These are phyloP conservation scores for Lucifuga dentata DNA, from an alignment of 2,113 vertebrate species.

Conservation along the genomic window DNA sequence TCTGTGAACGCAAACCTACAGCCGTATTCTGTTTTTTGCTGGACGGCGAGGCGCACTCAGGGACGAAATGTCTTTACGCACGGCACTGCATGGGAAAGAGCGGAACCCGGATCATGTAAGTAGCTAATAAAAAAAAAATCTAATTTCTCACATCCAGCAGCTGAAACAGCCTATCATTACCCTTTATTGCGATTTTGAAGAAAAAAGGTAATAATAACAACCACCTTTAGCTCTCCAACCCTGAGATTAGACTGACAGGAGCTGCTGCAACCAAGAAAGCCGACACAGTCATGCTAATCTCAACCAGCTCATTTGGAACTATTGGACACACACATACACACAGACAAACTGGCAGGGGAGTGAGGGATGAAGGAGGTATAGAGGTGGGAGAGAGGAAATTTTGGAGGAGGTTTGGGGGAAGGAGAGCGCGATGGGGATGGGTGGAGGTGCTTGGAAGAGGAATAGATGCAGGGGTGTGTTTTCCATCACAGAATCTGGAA, in stretches of 20 bases:
- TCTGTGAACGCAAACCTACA: slow-evolving; percentile 18
- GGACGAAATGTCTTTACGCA: slow-evolving; percentile 83
- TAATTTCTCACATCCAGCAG: slow-evolving; percentile 18
- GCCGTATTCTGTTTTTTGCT: slow-evolving; percentile 9
- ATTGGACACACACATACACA: slow-evolving; percentile 19
- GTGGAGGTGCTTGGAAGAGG: not conserved
- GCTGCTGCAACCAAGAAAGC: slow-evolving; percentile 48
- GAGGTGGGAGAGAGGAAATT: not conserved
- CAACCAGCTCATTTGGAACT: slow-evolving; percentile 31
- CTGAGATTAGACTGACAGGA: slow-evolving; percentile 48
- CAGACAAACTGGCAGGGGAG: too few relatives aligned
- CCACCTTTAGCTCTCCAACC: not conserved
- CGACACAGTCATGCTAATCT: slow-evolving; percentile 50
- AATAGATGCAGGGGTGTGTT: not conserved
- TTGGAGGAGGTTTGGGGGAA: not conserved
- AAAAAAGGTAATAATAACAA: not conserved
- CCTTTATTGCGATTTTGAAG: slow-evolving; percentile 6
- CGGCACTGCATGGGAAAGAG: slow-evolving; percentile 80
- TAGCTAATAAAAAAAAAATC: slow-evolving; percentile 22
- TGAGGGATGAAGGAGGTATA: not conserved
- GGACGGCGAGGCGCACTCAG: slow-evolving; percentile 66
- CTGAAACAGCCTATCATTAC: not conserved
- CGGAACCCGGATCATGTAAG: slow-evolving; percentile 84
- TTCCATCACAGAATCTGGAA: too few relatives aligned
- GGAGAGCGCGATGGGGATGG: too few relatives aligned